phyloP scores from a whole-genome alignment of 2,113 vertebrate genomes.

The Dipodomys spectabilis region DNA sequence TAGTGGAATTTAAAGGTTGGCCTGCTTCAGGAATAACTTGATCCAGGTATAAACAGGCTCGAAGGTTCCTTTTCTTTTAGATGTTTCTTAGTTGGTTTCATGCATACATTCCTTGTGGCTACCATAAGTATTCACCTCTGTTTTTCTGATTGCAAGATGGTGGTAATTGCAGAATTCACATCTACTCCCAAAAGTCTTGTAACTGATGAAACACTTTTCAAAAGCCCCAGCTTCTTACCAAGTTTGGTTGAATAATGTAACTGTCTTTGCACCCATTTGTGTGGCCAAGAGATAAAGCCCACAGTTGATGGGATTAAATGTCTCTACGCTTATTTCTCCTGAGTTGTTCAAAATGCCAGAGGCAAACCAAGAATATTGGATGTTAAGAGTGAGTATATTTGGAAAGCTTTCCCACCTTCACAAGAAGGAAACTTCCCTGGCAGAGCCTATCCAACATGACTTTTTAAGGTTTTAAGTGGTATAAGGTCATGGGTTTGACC shows the following conservation, averaged over 20 bases:
- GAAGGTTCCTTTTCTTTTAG: neutral
- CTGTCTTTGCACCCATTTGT: neutral
- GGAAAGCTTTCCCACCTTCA: neutral
- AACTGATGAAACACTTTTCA: neutral
- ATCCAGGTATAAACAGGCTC: neutral
- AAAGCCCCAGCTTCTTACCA: neutral
- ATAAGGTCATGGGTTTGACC: neutral
- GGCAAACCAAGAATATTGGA: neutral
- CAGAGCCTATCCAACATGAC: neutral
- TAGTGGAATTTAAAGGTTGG: neutral
- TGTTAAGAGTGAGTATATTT: neutral
- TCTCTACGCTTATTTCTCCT: neutral
- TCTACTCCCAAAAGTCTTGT: neutral
- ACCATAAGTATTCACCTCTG: neutral
- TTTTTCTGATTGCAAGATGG: neutral
- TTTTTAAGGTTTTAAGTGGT: constrained; percentile 2
- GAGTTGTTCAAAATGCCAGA: neutral
- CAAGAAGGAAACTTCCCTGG: neutral
- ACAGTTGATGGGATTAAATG: neutral
- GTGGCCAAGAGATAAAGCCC: neutral
- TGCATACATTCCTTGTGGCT: neutral
- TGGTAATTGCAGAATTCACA: neutral
- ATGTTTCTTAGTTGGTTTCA: neutral
- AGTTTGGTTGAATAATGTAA: neutral
- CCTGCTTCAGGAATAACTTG: neutral